Percentiles rank a stretch among this genome's conserved stretches.
These are phyloP conservation scores for Blennius ocellaris DNA, from an alignment of 2,113 vertebrate species.

Conservation along the genomic window DNA sequence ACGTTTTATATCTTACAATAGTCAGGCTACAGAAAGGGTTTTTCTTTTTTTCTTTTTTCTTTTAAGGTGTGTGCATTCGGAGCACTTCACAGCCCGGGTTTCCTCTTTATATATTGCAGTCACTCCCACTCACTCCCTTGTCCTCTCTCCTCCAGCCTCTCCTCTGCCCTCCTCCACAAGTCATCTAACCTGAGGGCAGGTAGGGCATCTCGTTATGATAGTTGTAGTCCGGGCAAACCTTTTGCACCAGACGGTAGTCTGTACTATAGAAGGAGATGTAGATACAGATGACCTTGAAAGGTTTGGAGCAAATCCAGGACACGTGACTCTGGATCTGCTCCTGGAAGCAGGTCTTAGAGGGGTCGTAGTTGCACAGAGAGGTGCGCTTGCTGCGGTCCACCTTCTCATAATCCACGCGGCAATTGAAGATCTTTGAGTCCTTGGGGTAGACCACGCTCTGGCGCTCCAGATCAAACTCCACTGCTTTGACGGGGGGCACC, in stretches of 20 bases:
- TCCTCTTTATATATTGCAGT: constrained; percentile 47
- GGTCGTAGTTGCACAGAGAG: constrained; percentile 95
- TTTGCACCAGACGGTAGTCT: constrained; percentile 97
- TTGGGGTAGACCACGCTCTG: constrained; percentile 98
- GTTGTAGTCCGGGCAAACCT: constrained; percentile 97
- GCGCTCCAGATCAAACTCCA: constrained; percentile 95
- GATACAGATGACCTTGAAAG: constrained; percentile 96
- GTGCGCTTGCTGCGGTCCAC: constrained; percentile 94
- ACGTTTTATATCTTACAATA: constrained; percentile 71
- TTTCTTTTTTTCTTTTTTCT: constrained; percentile 21
- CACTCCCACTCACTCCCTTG: constrained; percentile 37
- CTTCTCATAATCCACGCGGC: constrained; percentile 96
- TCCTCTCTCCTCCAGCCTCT: constrained; percentile 54
- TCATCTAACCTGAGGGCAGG: constrained; percentile 91
- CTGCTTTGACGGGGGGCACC: constrained; percentile 93
- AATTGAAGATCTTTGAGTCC: constrained; percentile 99
- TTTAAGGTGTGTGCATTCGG: constrained; percentile 48
- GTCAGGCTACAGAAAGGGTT: constrained; percentile 68
- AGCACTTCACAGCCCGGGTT: constrained; percentile 39
- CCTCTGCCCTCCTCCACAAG: constrained; percentile 17
- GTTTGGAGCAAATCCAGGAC: constrained; percentile 97
- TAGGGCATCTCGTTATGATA: constrained; percentile 93
- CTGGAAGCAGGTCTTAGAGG: constrained; percentile 94
- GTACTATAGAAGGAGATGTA: constrained; percentile 98
- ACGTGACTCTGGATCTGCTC: constrained; percentile 95